These are phyloP conservation scores for Microtus pennsylvanicus DNA, from an alignment of 2,113 vertebrate species.

Conservation along the genomic window DNA sequence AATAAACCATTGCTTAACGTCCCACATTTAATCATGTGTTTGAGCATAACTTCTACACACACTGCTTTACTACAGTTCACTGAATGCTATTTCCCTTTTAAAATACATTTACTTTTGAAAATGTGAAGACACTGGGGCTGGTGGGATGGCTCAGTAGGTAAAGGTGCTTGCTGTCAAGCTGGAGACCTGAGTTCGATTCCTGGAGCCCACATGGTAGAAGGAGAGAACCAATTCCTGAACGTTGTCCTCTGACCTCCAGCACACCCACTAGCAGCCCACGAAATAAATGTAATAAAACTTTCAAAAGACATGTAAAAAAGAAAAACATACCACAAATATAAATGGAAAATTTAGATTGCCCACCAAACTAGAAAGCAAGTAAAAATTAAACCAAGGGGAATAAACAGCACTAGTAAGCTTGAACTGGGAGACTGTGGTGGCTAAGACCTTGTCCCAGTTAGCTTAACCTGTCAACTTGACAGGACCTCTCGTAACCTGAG, in stretches of 20 bases:
- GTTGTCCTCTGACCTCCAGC: neutral
- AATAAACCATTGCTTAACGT: neutral
- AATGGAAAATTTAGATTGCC: neutral
- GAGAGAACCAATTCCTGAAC: neutral
- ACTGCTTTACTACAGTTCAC: neutral
- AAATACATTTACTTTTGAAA: neutral
- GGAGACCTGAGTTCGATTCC: neutral
- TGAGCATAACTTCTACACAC: rapidly evolving
- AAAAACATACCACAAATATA: neutral
- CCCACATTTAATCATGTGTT: neutral
- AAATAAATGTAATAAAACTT: neutral
- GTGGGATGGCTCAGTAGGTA: neutral
- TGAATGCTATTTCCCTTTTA: neutral
- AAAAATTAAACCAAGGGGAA: neutral
- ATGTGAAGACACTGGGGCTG: neutral
- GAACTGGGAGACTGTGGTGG: neutral
- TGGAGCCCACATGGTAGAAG: neutral
- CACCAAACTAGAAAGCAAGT: neutral
- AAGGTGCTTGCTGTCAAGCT: neutral
- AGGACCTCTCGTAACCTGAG: neutral
- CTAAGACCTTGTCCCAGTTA: neutral
- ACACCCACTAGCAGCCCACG: neutral
- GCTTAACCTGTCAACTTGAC: neutral
- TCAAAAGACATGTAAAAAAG: neutral
- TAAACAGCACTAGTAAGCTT: neutral